A percentile compares a stretch with the other conserved stretches of the same genome.
phyloP scores from a whole-genome alignment of 2,888 invertebrate genomes.

The Tetranychus truncatus region DNA sequence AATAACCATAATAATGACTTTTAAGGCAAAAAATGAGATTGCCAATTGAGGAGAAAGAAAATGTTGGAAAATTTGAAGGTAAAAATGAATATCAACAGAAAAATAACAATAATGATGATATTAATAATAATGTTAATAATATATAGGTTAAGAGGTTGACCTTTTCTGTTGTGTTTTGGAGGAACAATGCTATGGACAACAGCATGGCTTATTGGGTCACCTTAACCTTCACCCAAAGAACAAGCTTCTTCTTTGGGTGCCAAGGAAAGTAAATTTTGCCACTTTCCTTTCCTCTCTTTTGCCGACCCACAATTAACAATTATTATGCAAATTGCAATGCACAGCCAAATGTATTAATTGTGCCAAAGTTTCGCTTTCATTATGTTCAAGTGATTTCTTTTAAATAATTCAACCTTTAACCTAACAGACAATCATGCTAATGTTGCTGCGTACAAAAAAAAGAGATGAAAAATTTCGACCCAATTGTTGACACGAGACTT shows the following conservation, averaged over 20 bases:
- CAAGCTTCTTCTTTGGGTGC: not conserved
- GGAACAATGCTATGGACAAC: not conserved
- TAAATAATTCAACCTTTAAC: not conserved
- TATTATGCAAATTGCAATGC: not conserved
- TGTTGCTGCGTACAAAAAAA: not conserved
- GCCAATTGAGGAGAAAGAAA: not conserved
- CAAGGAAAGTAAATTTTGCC: too few species aligned
- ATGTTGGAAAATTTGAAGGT: not conserved
- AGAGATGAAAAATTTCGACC: not conserved
- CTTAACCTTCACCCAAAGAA: not conserved
- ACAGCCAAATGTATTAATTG: not conserved
- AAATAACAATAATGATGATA: not conserved
- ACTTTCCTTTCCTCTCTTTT: too few species aligned
- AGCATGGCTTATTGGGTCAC: not conserved
- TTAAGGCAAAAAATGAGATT: not conserved
- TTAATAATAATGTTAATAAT: not conserved
- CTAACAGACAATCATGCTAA: not conserved
- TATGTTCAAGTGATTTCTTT: not conserved
- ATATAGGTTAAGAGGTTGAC: conserved; percentile 1
- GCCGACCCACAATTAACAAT: not conserved
- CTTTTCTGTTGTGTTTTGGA: not conserved
- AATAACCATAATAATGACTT: not conserved
- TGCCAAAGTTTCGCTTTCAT: not conserved
- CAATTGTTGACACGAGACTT: not conserved
- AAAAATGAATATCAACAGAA: not conserved